phyloP scores from a whole-genome alignment of 2,888 invertebrate genomes.

The Yponomeuta sedellus region DNA sequence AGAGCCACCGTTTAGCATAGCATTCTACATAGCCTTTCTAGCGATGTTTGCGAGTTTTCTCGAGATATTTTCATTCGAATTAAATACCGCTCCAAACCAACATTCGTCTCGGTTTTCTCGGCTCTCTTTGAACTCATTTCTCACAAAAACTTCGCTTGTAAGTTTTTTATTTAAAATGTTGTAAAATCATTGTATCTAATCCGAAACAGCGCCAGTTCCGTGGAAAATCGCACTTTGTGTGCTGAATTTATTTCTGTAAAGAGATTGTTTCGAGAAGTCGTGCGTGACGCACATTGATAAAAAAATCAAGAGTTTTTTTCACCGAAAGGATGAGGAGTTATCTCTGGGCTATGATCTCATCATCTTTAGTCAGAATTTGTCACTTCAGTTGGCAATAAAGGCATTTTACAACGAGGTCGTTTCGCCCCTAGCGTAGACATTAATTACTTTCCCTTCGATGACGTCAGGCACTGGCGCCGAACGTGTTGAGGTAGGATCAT shows the following conservation, averaged over 20 bases:
- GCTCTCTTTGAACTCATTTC: no score
- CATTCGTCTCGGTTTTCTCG: no score
- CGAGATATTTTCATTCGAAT: constrained; percentile 3
- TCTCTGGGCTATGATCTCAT: neutral
- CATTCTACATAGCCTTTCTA: constrained; percentile 4
- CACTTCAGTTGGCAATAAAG: neutral
- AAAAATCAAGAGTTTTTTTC: constrained; percentile 1
- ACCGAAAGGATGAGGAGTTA: neutral
- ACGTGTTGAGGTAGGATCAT: neutral
- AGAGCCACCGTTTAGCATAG: neutral
- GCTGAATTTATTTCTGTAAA: neutral
- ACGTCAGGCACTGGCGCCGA: neutral
- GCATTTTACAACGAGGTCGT: neutral
- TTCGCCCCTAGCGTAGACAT: neutral
- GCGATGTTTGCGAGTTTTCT: constrained; percentile 4
- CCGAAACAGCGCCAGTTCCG: constrained; percentile 2
- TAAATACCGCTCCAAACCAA: no score
- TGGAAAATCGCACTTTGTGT: neutral
- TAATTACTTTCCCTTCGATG: neutral
- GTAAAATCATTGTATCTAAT: constrained; percentile 3
- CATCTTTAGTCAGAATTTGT: neutral
- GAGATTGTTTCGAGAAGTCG: neutral
- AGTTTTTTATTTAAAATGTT: neutral
- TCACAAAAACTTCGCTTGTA: neutral
- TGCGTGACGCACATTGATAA: constrained; percentile 6